Conservation (phyloP, 2,113 vertebrate genomes). For the Erpornis zantholeuca region DNA sequence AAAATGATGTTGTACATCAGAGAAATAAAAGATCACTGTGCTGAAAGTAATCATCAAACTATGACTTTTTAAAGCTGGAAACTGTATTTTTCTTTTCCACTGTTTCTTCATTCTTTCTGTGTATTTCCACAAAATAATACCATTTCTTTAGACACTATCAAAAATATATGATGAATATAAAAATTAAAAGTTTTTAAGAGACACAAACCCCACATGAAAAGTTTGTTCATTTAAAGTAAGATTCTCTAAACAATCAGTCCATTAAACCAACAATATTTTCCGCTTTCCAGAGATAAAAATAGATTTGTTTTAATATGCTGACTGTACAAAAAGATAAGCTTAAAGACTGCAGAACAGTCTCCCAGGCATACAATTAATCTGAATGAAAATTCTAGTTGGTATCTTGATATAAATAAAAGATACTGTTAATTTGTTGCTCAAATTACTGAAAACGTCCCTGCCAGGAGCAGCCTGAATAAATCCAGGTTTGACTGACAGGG, state of each 20-base stretch:
- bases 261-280: not conserved
- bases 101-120: not conserved
- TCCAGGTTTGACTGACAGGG: not conserved
- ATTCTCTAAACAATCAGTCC: not conserved
- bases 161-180: not conserved
- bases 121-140: not conserved
- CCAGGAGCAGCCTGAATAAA: not conserved
- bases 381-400: constrained; percentile 6
- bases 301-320: not conserved
- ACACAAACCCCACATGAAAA: not conserved
- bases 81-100: not conserved
- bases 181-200: not conserved
- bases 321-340: not conserved
- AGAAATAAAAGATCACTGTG: not conserved
- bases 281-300: not conserved
- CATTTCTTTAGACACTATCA: not conserved
- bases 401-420: constrained; percentile 52
- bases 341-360: not conserved
- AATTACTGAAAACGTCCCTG: not conserved
- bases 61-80: not conserved
- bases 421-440: constrained; percentile 29
- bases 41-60: not conserved
- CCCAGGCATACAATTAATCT: not conserved
- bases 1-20: not conserved
- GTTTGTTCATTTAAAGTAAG: not conserved